Evolutionary conservation across 2,113 vertebrate genomes (phyloP), one percentile per base, ranked within the genome.

Genomic region (Pelecanus crispus): DNA sequence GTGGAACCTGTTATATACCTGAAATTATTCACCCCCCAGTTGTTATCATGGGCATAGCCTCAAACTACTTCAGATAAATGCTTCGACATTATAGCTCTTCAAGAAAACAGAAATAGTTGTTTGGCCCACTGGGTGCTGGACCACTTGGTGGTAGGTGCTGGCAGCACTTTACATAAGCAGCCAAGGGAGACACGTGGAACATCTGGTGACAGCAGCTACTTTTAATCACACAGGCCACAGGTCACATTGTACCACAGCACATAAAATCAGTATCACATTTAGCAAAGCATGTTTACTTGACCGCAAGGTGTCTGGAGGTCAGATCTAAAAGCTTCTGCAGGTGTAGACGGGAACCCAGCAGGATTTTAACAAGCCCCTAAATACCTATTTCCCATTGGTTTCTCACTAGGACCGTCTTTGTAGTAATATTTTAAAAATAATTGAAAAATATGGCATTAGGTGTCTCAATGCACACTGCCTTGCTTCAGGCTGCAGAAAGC

Each of bases 161-260:
- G 82, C 94, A 94, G 68, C 24, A 38, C 68, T 94, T 88, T 56
- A 93, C 95, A 84, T 86, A 86, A 88, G 67, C 21, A 1, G 34
- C 62, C 50, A 63, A 53, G 24, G 36, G 65, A 90, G 65, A 86
- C 59, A 77, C 2, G 2, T 70, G 71, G 63, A 94, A 96, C 95
- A 96, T 88, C 95, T 86, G 95, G 92, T 40, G 16, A 86, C 68
- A 91, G 80, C 82, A 93, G 38, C 47, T 59, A 67, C 67, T 81
- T 91, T 66, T 59, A 92, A 86, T 91, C 88, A 38, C 67, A 66
- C 19, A 26, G 63, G 67, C 49, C 77, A 88, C n/a, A 42, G 42
- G 42, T 96, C 90, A 93, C 81, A 40, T 66, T 86, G 79, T 80
- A 50, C 58, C 67, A 67, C 55, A 86, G 85, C 36, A 36, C 85